Percentiles rank a stretch among this genome's conserved stretches.
Evolutionary conservation across 2,113 vertebrate species (phyloP).

Genomic region (Poecile atricapillus): DNA sequence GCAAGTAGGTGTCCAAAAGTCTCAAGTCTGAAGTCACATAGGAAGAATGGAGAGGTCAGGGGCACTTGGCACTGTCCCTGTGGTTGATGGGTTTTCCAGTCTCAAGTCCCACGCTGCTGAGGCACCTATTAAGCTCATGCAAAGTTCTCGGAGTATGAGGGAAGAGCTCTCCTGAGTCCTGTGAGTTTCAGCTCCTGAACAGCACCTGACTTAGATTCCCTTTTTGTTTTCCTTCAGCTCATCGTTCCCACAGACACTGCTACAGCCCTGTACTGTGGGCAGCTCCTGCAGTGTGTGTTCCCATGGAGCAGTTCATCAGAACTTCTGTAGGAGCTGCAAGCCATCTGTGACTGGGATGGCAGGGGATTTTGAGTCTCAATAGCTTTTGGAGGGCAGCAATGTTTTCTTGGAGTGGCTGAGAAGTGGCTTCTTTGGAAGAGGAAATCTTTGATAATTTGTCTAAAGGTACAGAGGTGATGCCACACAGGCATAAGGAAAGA

Average conservation of each 20-base stretch:
- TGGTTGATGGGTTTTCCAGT: background rate
- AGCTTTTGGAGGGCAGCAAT: background rate
- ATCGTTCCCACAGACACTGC: background rate
- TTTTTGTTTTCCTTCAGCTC: background rate
- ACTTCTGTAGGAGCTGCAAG: background rate
- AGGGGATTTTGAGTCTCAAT: background rate
- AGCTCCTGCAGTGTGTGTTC: background rate
- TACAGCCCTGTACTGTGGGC: background rate
- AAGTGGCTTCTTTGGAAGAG: background rate
- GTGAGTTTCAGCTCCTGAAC: background rate
- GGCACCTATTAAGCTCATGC: background rate
- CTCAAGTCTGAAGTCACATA: background rate
- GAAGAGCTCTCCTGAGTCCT: background rate
- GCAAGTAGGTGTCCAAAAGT: background rate
- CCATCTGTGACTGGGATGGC: background rate
- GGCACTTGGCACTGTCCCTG: accelerated
- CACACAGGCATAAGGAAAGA: background rate
- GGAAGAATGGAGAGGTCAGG: background rate
- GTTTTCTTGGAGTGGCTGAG: background rate
- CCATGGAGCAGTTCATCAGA: background rate
- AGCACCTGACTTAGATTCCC: background rate
- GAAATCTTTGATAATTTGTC: background rate
- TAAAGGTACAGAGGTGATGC: background rate
- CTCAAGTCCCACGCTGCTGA: background rate
- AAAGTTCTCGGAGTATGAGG: background rate